Evolutionary conservation across 1,140 invertebrate species (phyloP).

Genomic region (Mamestra configurata): DNA sequence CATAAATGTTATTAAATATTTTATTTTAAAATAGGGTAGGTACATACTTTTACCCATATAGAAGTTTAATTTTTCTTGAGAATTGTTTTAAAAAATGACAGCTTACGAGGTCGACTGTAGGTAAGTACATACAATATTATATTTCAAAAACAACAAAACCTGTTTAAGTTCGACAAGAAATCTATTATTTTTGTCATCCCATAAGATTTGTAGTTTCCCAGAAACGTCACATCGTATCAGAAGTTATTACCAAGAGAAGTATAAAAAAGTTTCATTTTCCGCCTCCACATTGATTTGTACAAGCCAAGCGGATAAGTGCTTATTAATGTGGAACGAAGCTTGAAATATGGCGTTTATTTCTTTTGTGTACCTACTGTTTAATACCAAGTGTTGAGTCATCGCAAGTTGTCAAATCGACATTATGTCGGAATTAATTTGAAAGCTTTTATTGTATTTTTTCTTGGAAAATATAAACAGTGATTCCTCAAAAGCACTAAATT

Average conservation of each 20-base stretch:
- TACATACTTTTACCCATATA: no score
- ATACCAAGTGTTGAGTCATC: neutral
- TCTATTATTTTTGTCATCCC: no score
- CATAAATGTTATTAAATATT: no score
- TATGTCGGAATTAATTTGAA: neutral
- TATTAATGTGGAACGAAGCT: constrained; percentile 17
- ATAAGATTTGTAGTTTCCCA: no score
- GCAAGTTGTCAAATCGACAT: neutral
- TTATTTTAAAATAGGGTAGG: no score
- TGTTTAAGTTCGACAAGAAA: no score
- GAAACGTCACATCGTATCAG: neutral
- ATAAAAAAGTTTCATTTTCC: neutral
- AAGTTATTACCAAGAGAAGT: constrained; percentile 7
- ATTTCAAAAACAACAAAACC: no score
- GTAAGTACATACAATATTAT: no score
- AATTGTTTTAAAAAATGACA: no score
- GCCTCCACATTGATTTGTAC: neutral
- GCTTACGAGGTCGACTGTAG: no score
- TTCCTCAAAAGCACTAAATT: no score
- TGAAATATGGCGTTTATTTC: constrained; percentile 13
- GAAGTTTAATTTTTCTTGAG: no score
- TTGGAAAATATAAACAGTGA: neutral
- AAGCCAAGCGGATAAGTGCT: constrained; percentile 1
- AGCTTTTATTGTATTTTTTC: neutral
- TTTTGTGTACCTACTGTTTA: neutral